Evolutionary conservation across 1,140 invertebrate genomes (phyloP).

Genomic region (Drosophila rhopaloa): DNA sequence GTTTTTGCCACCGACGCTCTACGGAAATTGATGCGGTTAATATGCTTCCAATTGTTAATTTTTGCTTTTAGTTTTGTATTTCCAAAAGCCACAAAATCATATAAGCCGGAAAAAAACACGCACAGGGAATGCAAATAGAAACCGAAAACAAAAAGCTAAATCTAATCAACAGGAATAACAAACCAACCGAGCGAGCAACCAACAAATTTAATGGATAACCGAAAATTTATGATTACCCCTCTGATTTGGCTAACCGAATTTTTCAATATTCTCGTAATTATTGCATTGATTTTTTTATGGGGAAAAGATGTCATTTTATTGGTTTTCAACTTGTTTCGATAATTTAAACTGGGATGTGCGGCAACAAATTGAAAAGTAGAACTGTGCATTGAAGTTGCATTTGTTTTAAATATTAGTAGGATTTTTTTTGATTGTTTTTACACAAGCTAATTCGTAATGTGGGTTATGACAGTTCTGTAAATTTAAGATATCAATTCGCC

Average conservation of each 20-base stretch:
- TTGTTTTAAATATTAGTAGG: background rate
- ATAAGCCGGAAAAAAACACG: background rate
- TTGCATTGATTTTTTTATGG: background rate
- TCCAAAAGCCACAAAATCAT: conserved; percentile 31
- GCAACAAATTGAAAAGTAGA: background rate
- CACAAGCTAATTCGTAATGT: too few species aligned
- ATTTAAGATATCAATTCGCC: background rate
- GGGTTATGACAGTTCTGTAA: too few species aligned
- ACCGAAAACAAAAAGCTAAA: conserved; percentile 42
- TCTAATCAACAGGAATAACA: conserved; percentile 50
- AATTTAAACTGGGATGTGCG: background rate
- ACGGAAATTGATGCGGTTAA: conserved; percentile 76
- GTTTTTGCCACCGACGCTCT: conserved; percentile 10
- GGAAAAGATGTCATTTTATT: background rate
- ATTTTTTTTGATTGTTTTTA: too few species aligned
- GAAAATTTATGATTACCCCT: conserved; percentile 38
- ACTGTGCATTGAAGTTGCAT: background rate
- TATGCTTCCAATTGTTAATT: conserved; percentile 76
- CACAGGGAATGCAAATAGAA: conserved; percentile 23
- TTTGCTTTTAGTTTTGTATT: conserved; percentile 45
- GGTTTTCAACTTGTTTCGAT: background rate
- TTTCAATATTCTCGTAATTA: conserved; percentile 2
- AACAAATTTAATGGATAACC: conserved; percentile 51
- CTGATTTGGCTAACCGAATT: conserved; percentile 22
- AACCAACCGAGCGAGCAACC: conserved; percentile 24